phyloP scores from a whole-genome alignment of 2,113 vertebrate genomes.

The Melanerpes formicivorus region DNA sequence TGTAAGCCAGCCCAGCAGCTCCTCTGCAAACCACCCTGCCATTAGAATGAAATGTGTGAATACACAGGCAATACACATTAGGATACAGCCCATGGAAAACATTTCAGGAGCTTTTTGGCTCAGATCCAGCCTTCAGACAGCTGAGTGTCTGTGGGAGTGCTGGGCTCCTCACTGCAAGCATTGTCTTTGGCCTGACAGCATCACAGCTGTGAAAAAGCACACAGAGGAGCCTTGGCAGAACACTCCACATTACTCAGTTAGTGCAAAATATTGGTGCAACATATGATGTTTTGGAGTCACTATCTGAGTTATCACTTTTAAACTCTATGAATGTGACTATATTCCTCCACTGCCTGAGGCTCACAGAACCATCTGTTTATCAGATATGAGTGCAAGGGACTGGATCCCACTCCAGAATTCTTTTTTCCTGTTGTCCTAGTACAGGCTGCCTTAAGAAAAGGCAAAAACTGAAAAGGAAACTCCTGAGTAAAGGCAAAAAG shows the following conservation, averaged over 20 bases:
- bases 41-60: not conserved
- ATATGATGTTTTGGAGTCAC: slow-evolving; percentile 10
- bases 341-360: not conserved
- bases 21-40: not conserved
- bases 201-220: slow-evolving; percentile 40
- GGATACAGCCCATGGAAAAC: not conserved
- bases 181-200: slow-evolving; percentile 4
- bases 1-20: not conserved
- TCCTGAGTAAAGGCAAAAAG: slow-evolving; percentile 27
- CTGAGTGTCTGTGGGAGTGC: not conserved
- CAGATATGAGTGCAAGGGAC: not conserved
- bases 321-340: not conserved
- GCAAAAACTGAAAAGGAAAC: slow-evolving; percentile 23
- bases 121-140: not conserved
- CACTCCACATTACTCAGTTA: not conserved
- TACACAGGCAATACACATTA: not conserved
- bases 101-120: slow-evolving; percentile 27
- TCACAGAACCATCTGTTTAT: not conserved
- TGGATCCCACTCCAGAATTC: not conserved
- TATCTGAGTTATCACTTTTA: not conserved
- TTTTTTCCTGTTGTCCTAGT: not conserved
- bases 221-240: not conserved
- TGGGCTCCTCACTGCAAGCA: slow-evolving; percentile 24
- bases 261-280: slow-evolving; percentile 26
- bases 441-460: not conserved